Base-by-base conservation (phyloP, 2,113 vertebrate species). In the Sporophila hypoxantha region DNA sequence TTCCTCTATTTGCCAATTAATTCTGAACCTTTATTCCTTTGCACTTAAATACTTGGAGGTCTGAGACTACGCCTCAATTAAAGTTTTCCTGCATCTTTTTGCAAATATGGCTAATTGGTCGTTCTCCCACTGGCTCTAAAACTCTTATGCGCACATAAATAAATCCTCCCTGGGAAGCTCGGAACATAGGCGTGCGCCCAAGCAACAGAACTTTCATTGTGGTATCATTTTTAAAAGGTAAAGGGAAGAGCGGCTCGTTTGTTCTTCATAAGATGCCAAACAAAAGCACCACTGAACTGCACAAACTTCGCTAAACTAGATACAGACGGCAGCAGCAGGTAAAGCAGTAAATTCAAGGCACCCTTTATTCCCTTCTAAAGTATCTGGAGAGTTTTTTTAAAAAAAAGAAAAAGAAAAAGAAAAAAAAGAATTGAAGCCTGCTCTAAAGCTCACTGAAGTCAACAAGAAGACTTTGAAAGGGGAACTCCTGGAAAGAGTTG, bases 251-350 rank as follows among this genome's bases (percentile, higher is more conserved):
- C 90, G 34, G 77, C 79, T 92, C 59, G 14, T 83, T 89, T 88
- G 87, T 74, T 78, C 87, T 67, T 88, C 52, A 44, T 73, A 65
- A 79, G 71, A 91, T 93, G 77, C 78, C 77, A 74, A 84, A 88
- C 90, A 82, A 94, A 95, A 93, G 74, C 75, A 83, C 76, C 39
- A 65, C 70, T 95, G 76, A 86, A 89, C 27, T 70, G 39, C 77
- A 50, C 85, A 95, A 97, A 97, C 95, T 97, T 96, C 52, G 37
- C 83, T 80, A 84, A 96, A 94, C 94, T 95, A 95, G 83, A 75
- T 46, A 78, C 53, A 69, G 87, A 49, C 55, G 5, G 47, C 82
- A 86, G 82, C 55, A 85, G 93, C 90, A 95, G 90, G 93, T 91
- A 94, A 86, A 90, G 70, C 50, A 71, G 21, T 46, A 66, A 76